Percentiles rank a stretch among this genome's conserved stretches.
Conservation (phyloP, 2,113 vertebrate genomes). For the Stercorarius parasiticus region DNA sequence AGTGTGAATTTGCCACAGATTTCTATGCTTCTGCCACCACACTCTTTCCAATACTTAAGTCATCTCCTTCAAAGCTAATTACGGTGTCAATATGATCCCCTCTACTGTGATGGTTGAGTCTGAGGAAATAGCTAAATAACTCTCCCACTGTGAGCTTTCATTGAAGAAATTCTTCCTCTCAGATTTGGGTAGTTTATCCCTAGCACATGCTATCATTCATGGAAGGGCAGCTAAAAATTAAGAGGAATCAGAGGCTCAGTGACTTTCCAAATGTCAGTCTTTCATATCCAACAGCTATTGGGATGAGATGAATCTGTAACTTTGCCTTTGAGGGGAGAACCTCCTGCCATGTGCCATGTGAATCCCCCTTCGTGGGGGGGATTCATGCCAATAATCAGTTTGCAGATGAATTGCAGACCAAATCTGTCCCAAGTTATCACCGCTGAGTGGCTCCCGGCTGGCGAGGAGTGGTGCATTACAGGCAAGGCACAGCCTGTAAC, state of each 20-base stretch:
- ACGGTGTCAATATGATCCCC: not conserved
- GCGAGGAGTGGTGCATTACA: not conserved
- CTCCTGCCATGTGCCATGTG: not conserved
- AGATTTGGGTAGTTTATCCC: not conserved
- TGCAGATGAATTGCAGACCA: not conserved
- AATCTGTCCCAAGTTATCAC: not conserved
- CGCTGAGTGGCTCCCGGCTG: fast-evolving
- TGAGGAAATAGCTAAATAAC: not conserved
- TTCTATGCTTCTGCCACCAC: not conserved
- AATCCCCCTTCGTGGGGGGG: not conserved
- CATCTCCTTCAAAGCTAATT: not conserved
- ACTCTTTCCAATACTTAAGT: not conserved
- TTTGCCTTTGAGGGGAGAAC: not conserved
- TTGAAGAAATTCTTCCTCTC: not conserved
- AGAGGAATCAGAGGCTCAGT: not conserved
- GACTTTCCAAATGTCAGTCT: not conserved
- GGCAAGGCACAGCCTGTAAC: not conserved
- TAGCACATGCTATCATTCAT: not conserved
- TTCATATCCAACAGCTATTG: not conserved
- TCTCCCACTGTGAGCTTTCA: not conserved
- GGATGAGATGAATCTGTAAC: not conserved
- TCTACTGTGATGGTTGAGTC: not conserved
- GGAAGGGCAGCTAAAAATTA: not conserved
- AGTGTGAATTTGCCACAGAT: not conserved
- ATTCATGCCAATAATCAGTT: not conserved